Percentiles rank a stretch among this genome's conserved stretches.
Conservation (phyloP, 2,888 invertebrate species). For the Callinectes sapidus region DNA sequence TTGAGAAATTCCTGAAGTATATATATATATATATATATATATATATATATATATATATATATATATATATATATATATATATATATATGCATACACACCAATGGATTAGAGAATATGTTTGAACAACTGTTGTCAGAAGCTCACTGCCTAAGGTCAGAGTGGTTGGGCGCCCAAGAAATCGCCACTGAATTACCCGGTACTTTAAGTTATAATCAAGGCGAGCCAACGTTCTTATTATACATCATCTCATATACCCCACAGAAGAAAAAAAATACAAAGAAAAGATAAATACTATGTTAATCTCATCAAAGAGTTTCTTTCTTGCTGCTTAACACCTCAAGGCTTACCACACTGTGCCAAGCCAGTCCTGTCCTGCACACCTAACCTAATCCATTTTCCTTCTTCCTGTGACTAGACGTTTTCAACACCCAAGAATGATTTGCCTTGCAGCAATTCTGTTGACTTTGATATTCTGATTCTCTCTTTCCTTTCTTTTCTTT, state of each 20-base stretch:
- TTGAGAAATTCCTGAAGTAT: neutral
- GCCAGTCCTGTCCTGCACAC: neutral
- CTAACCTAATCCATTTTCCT: neutral
- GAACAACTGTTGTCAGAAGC: neutral
- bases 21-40: constrained; percentile 25
- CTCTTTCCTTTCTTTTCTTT: neutral
- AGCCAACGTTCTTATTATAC: neutral
- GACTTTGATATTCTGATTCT: constrained; percentile 14
- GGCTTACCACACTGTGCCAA: neutral
- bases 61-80: constrained; percentile 25
- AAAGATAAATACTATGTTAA: neutral
- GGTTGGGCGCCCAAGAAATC: neutral
- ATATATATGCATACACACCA: neutral
- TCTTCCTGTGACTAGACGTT: constrained; percentile 8
- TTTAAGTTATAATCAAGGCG: neutral
- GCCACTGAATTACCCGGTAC: neutral
- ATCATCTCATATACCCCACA: neutral
- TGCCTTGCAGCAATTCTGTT: neutral
- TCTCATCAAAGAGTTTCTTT: neutral
- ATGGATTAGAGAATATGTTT: neutral
- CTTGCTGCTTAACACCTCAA: neutral
- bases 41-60: constrained; percentile 16
- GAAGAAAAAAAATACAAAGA: neutral
- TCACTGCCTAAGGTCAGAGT: neutral
- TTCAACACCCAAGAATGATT: neutral